Evolutionary conservation across 2,797 vertebrate species (phyloP).

Genomic region (Macropodus opercularis): DNA sequence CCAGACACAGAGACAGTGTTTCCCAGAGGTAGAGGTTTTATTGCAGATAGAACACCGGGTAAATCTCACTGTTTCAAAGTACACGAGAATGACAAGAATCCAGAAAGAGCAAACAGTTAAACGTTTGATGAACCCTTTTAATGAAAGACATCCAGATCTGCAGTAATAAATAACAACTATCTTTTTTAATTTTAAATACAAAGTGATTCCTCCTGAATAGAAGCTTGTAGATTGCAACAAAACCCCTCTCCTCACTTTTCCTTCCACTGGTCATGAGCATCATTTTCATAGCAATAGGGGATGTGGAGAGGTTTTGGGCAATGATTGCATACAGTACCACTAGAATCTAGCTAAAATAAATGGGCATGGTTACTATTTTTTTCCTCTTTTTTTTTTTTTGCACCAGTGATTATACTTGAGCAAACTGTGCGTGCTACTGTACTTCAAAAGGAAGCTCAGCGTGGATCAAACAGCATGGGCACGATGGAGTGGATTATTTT

Average conservation of each 20-base stretch:
- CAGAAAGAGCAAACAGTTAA: conserved; percentile 86
- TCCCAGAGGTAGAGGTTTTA: conserved; percentile 91
- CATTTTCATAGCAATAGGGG: conserved; percentile 82
- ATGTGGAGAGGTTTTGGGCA: conserved; percentile 89
- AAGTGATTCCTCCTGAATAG: conserved; percentile 87
- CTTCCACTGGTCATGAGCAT: conserved; percentile 80
- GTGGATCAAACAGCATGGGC: conserved; percentile 84
- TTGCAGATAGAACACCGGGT: conserved; percentile 86
- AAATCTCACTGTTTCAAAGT: conserved; percentile 88
- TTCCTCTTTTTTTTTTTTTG: conserved; percentile 59
- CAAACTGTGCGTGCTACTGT: conserved; percentile 82
- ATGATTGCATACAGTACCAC: conserved; percentile 87
- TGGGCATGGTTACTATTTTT: conserved; percentile 10
- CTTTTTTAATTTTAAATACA: conserved; percentile 85
- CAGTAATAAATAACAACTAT: conserved; percentile 92
- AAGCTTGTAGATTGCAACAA: conserved; percentile 84
- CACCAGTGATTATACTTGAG: conserved; percentile 81
- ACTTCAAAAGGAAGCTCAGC: conserved; percentile 85
- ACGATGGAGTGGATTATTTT: conserved; percentile 75
- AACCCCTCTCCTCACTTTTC: conserved; percentile 85
- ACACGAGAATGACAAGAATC: conserved; percentile 87
- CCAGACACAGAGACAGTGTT: conserved; percentile 35
- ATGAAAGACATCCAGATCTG: conserved; percentile 87
- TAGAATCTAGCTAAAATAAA: conserved; percentile 82
- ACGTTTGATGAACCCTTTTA: conserved; percentile 85